Percentiles rank a stretch among this genome's conserved stretches.
phyloP scores from a whole-genome alignment of 2,888 invertebrate genomes.

The Cistogaster globosa region DNA sequence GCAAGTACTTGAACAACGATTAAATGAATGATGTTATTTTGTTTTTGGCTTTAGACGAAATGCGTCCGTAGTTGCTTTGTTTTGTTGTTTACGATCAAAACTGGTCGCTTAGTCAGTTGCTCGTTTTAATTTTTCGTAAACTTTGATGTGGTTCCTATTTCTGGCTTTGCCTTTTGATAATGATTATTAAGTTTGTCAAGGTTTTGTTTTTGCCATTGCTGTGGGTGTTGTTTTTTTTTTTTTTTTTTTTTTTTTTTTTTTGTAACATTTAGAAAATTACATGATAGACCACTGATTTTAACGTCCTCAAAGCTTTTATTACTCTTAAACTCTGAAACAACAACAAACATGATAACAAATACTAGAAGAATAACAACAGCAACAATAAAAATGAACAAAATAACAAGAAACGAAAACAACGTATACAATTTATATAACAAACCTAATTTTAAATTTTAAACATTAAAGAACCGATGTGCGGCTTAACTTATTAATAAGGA shows the following conservation, averaged over 20 bases:
- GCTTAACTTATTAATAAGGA: neutral
- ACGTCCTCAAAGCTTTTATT: constrained; percentile 71
- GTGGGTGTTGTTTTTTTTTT: constrained; percentile 70
- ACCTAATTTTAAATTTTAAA: neutral
- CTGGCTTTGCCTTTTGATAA: constrained; percentile 33
- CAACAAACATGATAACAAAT: constrained; percentile 48
- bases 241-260: too few relatives aligned
- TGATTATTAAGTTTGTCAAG: neutral
- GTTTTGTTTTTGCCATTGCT: constrained; percentile 47
- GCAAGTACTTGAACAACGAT: too few relatives aligned
- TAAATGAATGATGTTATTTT: constrained; percentile 6
- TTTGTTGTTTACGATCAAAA: constrained; percentile 51
- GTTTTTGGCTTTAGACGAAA: constrained; percentile 28
- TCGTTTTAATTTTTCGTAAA: constrained; percentile 9
- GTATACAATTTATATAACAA: neutral
- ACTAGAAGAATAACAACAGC: constrained; percentile 9
- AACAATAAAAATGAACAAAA: constrained; percentile 34
- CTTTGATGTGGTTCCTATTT: constrained; percentile 41
- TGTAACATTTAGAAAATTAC: too few relatives aligned
- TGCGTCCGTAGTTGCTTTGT: constrained; percentile 43
- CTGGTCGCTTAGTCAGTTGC: constrained; percentile 8
- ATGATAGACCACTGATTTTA: constrained; percentile 74
- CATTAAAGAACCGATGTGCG: neutral
- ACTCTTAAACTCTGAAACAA: constrained; percentile 49
- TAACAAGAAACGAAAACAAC: constrained; percentile 22